These are phyloP conservation scores for Tetrao urogallus DNA, from an alignment of 2,113 vertebrate species.

Conservation along the genomic window DNA sequence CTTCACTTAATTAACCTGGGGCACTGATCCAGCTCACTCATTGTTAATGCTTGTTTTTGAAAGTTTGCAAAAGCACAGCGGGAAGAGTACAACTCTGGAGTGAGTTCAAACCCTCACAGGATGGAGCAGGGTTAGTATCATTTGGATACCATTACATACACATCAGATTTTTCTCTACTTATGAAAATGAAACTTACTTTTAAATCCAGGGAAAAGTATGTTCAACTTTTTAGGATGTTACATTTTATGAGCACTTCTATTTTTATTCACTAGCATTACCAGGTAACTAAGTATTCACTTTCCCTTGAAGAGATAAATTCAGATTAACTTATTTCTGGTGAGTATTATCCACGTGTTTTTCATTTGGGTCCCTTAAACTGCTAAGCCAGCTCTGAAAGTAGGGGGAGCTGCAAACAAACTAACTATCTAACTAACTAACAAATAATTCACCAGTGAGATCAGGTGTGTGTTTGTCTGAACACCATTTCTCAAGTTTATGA, in stretches of 20 bases:
- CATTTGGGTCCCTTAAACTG: neutral
- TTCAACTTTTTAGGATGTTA: neutral
- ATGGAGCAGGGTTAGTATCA: slow-evolving; percentile 43
- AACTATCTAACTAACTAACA: neutral
- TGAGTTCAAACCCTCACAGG: neutral
- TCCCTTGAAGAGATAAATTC: neutral
- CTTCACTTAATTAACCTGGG: neutral
- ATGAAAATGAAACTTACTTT: neutral
- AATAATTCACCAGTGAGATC: neutral
- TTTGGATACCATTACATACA: neutral
- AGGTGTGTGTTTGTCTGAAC: neutral
- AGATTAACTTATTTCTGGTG: neutral
- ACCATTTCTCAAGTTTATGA: neutral
- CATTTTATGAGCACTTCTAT: neutral
- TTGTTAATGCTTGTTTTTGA: slow-evolving; percentile 25
- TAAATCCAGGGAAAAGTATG: neutral
- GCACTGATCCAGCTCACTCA: neutral
- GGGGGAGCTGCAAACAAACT: neutral
- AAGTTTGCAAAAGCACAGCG: slow-evolving; percentile 42
- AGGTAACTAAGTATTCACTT: slow-evolving; percentile 5
- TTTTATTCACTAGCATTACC: neutral
- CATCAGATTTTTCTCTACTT: neutral
- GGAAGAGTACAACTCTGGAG: neutral
- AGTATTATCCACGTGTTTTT: neutral
- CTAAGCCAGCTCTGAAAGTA: neutral